Conservation (phyloP, 2,797 vertebrate species). For the Anguilla pacifica region DNA sequence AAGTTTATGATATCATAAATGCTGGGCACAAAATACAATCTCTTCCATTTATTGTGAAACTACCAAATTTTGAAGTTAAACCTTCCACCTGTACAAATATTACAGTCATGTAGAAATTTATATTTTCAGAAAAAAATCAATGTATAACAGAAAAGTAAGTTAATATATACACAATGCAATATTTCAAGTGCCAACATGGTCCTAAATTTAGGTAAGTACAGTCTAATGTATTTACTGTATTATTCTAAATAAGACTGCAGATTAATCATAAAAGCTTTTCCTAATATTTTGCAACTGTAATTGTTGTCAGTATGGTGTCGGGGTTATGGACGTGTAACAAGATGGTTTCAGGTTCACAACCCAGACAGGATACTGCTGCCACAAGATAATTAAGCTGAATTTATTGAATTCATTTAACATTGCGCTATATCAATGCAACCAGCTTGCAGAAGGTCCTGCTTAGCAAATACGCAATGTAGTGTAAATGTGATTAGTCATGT, state of each 20-base stretch:
- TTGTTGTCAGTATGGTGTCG: background rate
- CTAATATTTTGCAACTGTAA: background rate
- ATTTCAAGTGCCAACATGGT: background rate
- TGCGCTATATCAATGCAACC: background rate
- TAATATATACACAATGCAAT: background rate
- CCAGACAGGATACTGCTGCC: background rate
- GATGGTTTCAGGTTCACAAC: background rate
- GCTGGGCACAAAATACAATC: conserved; percentile 1
- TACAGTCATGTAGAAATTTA: background rate
- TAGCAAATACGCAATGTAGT: background rate
- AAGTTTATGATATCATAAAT: conserved; percentile 29
- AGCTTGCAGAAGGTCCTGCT: background rate
- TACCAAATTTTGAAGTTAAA: background rate
- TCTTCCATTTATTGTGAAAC: background rate
- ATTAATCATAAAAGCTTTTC: background rate
- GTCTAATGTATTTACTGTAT: background rate
- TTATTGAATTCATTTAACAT: background rate
- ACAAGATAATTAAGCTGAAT: background rate
- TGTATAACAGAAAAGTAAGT: background rate
- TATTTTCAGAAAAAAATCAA: background rate
- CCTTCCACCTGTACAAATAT: background rate
- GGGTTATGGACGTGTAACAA: background rate
- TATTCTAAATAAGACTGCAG: background rate
- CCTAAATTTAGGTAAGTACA: background rate
- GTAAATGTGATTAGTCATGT: background rate